phyloP scores from a whole-genome alignment of 1,140 invertebrate genomes.

The Gonioctena quinquepunctata region DNA sequence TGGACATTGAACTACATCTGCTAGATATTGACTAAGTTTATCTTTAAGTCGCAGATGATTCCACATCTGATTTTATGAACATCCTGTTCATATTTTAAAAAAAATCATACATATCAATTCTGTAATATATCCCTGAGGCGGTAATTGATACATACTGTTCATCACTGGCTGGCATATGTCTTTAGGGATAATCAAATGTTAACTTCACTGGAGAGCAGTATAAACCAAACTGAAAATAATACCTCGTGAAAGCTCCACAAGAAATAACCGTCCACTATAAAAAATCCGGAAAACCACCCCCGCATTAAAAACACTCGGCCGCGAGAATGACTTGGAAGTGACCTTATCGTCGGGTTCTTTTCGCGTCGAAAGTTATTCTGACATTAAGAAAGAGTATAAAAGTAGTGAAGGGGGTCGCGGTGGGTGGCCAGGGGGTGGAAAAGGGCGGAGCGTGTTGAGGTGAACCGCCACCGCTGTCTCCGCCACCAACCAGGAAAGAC shows the following conservation, averaged over 20 bases:
- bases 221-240: background rate
- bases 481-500: conserved; percentile 58
- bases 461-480: conserved; percentile 55
- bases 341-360: conserved; percentile 47
- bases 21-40: no score
- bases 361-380: conserved; percentile 52
- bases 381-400: conserved; percentile 57
- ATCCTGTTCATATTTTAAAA: no score
- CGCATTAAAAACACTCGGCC: conserved; percentile 4
- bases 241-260: background rate
- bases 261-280: background rate
- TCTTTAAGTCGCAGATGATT: no score
- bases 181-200: no score
- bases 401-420: conserved; percentile 48
- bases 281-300: conserved; percentile 12
- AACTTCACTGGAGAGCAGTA: no score
- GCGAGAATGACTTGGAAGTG: conserved; percentile 15
- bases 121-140: no score
- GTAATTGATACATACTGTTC: no score
- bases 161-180: no score
- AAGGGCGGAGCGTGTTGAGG: conserved; percentile 57
- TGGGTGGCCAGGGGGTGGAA: conserved; percentile 43
- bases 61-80: no score
- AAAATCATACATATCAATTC: no score
- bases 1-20: no score